Conservation (phyloP, 2,888 invertebrate genomes). For the Gari tellinella region DNA sequence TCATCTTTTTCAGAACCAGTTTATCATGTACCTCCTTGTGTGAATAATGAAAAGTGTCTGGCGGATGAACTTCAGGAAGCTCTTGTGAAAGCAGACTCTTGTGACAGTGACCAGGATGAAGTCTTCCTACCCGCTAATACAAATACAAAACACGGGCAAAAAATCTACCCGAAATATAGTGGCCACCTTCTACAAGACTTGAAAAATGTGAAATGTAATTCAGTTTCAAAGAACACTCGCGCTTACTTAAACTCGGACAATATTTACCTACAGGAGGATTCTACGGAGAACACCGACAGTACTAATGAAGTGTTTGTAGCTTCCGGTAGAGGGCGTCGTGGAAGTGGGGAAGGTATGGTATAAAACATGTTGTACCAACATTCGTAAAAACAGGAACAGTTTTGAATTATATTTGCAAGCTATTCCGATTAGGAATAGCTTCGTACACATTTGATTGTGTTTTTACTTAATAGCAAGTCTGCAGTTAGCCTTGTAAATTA, state of each 20-base stretch:
- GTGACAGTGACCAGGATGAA: slow-evolving; percentile 61
- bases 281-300: slow-evolving; percentile 34
- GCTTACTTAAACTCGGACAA: slow-evolving; percentile 69
- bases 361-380: no score
- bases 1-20: slow-evolving; percentile 39
- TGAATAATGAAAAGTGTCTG: slow-evolving; percentile 68
- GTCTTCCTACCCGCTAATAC: slow-evolving; percentile 63
- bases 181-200: slow-evolving; percentile 64
- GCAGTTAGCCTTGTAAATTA: no score
- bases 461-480: no score
- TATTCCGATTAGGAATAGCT: no score
- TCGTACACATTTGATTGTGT: no score
- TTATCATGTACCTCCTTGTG: slow-evolving; percentile 1
- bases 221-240: slow-evolving; percentile 69
- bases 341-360: slow-evolving; percentile 43
- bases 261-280: slow-evolving; percentile 89
- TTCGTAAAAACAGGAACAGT: no score
- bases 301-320: slow-evolving; percentile 20
- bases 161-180: slow-evolving; percentile 68
- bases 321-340: slow-evolving; percentile 46
- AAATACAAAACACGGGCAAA: slow-evolving; percentile 27
- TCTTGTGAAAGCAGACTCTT: slow-evolving; percentile 47
- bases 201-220: slow-evolving; percentile 62
- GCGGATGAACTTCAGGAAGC: slow-evolving; percentile 77
- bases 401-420: no score